Base-by-base conservation (phyloP, 2,888 invertebrate species). In the Tubulanus polymorphus region DNA sequence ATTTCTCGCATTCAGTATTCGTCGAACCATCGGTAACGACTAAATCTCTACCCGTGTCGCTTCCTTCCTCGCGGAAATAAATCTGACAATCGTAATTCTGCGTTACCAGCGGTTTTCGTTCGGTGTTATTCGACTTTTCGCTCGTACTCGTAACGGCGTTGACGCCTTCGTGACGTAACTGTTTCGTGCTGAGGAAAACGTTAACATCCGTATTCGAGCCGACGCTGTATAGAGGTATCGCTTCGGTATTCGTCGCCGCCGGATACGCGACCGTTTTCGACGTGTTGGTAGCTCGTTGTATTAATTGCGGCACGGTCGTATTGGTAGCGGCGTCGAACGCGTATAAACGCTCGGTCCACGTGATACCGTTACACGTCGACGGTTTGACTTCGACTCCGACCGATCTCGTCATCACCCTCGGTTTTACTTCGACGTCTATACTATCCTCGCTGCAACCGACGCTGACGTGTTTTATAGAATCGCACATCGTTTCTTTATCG, bases 361-460 rank as follows among this genome's bases (percentile, higher is more conserved):
- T 59, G 47, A 61, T 56, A 26, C 66, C 62, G 50, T 69, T 65
- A 26, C 62, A 61, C 10, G 62, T 56, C 10, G 65, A 63, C 20
- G 75, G 74, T 48, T 68, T 63, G 26, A 68, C 70, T 46, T 67
- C 69, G 25, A 71, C 46, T 48, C 71, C 73, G 23, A 75, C 61
- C 26, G 71, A 67, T 35, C 69, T 66, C 49, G 62, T 71, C 6
- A 61, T 56, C 6, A 68, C 66, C 20, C 64, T 63, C 12, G 66
- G 65, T 30, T 68, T 61, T 2, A 75, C 63, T 8, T 71, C 69
- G 28, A 76, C 73, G 56, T 78, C 74, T 15, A 74, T 59, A 20
- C 69, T 64, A 55, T 72, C 70, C 27, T 69, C 69, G 20, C 76
- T 72, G 48, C 68, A 67, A 35, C 73, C 78, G 20, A 74, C 67